Evolutionary conservation across 2,113 vertebrate species (phyloP).

Genomic region (Ursus arctos): DNA sequence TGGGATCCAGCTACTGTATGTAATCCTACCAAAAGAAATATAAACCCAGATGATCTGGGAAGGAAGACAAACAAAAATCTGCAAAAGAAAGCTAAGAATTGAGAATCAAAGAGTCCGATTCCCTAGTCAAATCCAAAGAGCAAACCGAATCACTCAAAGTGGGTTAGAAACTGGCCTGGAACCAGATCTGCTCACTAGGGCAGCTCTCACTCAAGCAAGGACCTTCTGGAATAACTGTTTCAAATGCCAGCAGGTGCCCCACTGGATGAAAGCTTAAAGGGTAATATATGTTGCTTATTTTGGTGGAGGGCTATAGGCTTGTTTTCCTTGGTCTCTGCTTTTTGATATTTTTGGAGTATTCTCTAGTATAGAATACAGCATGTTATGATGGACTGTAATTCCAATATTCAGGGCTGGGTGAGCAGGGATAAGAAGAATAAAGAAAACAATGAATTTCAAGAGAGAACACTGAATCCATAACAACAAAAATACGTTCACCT

Average conservation of each 20-base stretch:
- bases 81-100: neutral
- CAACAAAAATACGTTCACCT: neutral
- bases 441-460: neutral
- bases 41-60: neutral
- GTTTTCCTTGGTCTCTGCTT: neutral
- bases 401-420: neutral
- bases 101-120: neutral
- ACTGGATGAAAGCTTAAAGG: rapidly evolving
- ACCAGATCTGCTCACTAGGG: no score
- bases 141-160: neutral
- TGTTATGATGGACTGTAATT: neutral
- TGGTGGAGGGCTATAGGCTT: neutral
- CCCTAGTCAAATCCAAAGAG: neutral
- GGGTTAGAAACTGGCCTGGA: neutral
- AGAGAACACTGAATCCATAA: neutral
- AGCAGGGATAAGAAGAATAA: neutral
- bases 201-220: no score
- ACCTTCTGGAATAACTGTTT: neutral
- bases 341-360: neutral
- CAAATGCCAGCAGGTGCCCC: neutral
- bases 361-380: neutral
- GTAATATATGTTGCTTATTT: neutral
- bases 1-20: neutral
- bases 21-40: neutral
- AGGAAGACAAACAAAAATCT: neutral